Conservation (phyloP, 2,113 vertebrate species). For the Cromileptes altivelis region DNA sequence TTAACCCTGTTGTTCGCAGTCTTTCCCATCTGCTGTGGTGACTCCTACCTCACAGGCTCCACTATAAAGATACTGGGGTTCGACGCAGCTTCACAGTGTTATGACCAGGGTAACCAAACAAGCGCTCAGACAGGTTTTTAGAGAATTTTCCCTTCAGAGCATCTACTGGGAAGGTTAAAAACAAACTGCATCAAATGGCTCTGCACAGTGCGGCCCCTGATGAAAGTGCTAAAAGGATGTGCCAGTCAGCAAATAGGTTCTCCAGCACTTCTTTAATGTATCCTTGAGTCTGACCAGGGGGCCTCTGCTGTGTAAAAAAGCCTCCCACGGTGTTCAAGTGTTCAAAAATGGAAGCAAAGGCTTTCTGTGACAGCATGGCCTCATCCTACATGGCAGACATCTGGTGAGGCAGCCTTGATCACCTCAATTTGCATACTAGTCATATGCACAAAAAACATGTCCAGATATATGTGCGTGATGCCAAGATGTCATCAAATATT, state of each 20-base stretch:
- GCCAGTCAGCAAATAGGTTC: slow-evolving; percentile 71
- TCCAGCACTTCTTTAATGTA: slow-evolving; percentile 68
- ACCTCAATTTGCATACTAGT: slow-evolving; percentile 28
- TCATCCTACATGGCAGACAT: slow-evolving; percentile 26
- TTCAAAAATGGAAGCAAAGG: slow-evolving; percentile 35
- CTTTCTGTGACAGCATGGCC: slow-evolving; percentile 28
- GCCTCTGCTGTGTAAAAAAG: slow-evolving; percentile 61
- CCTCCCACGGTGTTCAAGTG: slow-evolving; percentile 40
- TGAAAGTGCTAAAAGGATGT: slow-evolving; percentile 70
- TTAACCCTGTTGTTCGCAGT: neutral
- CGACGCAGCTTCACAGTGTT: neutral
- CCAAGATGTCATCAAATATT: slow-evolving; percentile 4
- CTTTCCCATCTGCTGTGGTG: neutral
- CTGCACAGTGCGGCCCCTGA: slow-evolving; percentile 37
- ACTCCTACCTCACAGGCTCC: neutral
- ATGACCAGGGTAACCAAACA: slow-evolving; percentile 36
- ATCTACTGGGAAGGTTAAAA: slow-evolving; percentile 58
- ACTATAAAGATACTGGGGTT: neutral
- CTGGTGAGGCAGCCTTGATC: slow-evolving; percentile 24
- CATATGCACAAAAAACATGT: slow-evolving; percentile 25
- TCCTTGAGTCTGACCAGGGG: slow-evolving; percentile 63
- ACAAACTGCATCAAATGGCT: slow-evolving; percentile 67
- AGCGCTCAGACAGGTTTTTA: slow-evolving; percentile 28
- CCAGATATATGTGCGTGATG: neutral
- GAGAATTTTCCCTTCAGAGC: slow-evolving; percentile 35